Evolutionary conservation across 2,113 vertebrate species (phyloP).

Genomic region (Heterocephalus glaber): DNA sequence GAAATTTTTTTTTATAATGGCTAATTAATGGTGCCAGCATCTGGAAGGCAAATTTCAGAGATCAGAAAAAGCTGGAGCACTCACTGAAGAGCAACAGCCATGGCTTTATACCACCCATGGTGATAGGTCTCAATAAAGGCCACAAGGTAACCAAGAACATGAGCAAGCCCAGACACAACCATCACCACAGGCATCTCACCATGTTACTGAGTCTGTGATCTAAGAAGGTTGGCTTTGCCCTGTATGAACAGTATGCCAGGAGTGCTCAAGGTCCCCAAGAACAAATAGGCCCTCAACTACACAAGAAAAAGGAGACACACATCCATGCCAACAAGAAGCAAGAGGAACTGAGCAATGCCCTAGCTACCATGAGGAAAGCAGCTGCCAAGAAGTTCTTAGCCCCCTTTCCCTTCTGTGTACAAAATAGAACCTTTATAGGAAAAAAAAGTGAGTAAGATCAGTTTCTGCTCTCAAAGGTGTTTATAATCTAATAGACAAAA

Average conservation of each 20-base stretch:
- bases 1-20: neutral
- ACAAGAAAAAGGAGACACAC: neutral
- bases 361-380: neutral
- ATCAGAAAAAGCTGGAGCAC: neutral
- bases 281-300: neutral
- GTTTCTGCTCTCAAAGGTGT: slow-evolving; percentile 33
- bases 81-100: neutral
- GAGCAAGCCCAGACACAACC: neutral
- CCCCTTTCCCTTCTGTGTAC: neutral
- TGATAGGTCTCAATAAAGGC: neutral
- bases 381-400: neutral
- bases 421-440: neutral
- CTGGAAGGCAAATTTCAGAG: slow-evolving; percentile 27
- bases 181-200: neutral
- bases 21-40: neutral
- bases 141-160: neutral
- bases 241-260: neutral
- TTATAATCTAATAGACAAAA: slow-evolving; percentile 24
- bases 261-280: neutral
- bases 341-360: neutral
- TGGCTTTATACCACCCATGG: neutral
- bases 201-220: neutral
- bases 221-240: neutral
- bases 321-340: neutral
- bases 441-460: neutral